Evolutionary conservation across 2,797 vertebrate genomes (phyloP).

Genomic region (Leuciscus waleckii): DNA sequence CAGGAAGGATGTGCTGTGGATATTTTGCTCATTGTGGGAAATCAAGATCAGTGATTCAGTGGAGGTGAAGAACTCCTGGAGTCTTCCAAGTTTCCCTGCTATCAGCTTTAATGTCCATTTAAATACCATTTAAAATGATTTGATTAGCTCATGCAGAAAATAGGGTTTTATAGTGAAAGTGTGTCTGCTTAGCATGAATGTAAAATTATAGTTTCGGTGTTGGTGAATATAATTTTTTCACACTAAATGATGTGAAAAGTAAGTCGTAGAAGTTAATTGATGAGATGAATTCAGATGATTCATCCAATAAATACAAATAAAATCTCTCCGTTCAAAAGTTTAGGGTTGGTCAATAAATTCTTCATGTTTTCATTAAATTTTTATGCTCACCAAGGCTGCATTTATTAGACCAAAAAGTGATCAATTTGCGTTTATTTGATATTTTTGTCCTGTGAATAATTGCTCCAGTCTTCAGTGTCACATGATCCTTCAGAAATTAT

Average conservation of each 20-base stretch:
- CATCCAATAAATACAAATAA: not conserved
- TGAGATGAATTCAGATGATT: not conserved
- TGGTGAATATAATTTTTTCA: not conserved
- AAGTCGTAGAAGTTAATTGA: not conserved
- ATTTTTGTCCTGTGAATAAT: not conserved
- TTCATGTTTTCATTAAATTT: no score
- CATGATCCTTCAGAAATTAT: not conserved
- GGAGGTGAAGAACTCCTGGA: slow-evolving; percentile 95
- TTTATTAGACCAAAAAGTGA: not conserved
- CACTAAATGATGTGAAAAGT: not conserved
- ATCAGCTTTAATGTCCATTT: slow-evolving; percentile 1
- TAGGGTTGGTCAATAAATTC: no score
- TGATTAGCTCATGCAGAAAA: not conserved
- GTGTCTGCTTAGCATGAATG: not conserved
- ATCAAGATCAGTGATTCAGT: slow-evolving; percentile 68
- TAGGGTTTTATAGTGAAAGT: not conserved
- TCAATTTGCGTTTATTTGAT: no score
- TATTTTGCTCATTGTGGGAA: slow-evolving; percentile 34
- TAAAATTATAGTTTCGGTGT: not conserved
- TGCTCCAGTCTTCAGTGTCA: not conserved
- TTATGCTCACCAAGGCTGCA: not conserved
- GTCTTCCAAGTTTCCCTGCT: slow-evolving; percentile 78
- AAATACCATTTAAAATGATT: not conserved
- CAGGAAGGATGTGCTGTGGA: slow-evolving; percentile 59
- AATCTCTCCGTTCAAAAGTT: not conserved